Conservation (phyloP, 2,113 vertebrate genomes). For the Perca flavescens region DNA sequence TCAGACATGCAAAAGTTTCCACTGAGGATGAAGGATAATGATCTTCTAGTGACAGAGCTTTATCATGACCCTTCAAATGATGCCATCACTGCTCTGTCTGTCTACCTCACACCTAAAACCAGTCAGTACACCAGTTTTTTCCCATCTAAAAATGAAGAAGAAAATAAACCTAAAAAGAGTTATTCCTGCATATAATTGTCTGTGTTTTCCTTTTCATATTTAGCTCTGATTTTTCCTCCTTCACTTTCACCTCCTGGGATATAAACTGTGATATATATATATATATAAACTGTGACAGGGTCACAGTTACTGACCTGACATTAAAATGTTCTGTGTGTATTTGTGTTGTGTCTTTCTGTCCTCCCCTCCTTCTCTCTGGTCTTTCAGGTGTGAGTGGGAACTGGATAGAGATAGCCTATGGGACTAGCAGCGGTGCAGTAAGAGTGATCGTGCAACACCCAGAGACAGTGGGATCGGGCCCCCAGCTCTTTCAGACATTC, state of each 20-base stretch:
- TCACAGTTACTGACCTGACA: not conserved
- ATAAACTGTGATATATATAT: no score
- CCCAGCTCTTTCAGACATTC: constrained; percentile 98
- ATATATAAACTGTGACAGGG: no score
- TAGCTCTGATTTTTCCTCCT: not conserved
- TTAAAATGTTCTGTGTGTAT: not conserved
- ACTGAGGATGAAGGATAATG: constrained; percentile 97
- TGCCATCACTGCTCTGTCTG: constrained; percentile 96
- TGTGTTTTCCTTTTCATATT: not conserved
- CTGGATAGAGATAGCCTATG: constrained; percentile 98
- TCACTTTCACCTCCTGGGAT: not conserved
- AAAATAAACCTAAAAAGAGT: not conserved
- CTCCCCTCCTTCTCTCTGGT: not conserved
- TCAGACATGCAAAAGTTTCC: constrained; percentile 99
- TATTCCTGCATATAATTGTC: not conserved
- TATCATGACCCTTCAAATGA: constrained; percentile 98
- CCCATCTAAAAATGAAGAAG: not conserved
- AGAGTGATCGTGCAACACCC: constrained; percentile 97
- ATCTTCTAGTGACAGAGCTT: constrained; percentile 95
- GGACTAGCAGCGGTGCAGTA: constrained; percentile 96
- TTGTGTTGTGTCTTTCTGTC: not conserved
- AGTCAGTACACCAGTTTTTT: constrained; percentile 84
- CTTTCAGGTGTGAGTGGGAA: constrained; percentile 94
- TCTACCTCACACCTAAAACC: constrained; percentile 98
- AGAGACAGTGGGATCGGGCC: constrained; percentile 95